Conservation (phyloP, 2,797 vertebrate genomes). For the Octomys mimax region DNA sequence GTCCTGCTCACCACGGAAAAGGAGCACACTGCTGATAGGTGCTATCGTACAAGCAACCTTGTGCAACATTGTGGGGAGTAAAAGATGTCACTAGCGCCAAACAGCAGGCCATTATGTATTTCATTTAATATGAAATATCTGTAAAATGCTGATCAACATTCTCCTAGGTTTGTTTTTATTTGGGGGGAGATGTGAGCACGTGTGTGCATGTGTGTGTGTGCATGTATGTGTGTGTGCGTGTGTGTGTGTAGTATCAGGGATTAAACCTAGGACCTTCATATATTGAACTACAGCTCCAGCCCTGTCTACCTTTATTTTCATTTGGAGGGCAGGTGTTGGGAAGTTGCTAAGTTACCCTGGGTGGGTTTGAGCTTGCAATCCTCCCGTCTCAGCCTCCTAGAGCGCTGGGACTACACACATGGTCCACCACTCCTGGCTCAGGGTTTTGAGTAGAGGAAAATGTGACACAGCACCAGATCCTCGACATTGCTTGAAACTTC, state of each 20-base stretch:
- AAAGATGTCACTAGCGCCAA: background rate
- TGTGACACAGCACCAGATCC: background rate
- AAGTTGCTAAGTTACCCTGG: background rate
- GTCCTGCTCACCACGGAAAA: background rate
- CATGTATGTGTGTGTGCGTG: too few relatives aligned
- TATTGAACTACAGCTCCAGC: background rate
- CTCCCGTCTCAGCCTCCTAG: background rate
- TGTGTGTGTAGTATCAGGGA: background rate
- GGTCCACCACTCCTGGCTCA: background rate
- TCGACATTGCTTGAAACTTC: background rate
- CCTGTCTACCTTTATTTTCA: background rate
- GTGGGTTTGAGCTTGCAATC: background rate
- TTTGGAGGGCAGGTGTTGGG: background rate
- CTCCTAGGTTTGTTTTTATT: background rate
- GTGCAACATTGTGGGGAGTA: background rate
- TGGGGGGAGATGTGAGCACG: too few relatives aligned
- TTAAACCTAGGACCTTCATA: too few relatives aligned
- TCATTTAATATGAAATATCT: background rate
- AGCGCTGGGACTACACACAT: background rate
- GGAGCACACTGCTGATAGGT: background rate
- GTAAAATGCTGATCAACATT: background rate
- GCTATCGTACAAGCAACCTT: background rate
- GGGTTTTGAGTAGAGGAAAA: fast-evolving
- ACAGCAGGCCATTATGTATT: background rate
- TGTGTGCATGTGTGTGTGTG: too few relatives aligned